Evolutionary conservation across 1,140 invertebrate species (phyloP).

Genomic region (Neotoxoptera formosana): DNA sequence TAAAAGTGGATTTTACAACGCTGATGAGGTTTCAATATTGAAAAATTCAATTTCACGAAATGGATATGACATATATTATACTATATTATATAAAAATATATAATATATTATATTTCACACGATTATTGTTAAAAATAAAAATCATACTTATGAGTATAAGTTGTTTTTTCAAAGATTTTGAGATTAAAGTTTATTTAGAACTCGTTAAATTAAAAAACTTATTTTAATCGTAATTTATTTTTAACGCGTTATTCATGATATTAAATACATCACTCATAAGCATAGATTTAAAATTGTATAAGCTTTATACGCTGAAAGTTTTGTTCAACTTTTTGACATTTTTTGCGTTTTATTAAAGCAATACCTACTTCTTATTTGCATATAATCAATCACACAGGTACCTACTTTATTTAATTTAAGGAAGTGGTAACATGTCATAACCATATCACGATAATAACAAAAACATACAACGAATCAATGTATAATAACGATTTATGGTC

Average conservation of each 20-base stretch:
- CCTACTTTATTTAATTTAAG: not conserved
- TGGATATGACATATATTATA: not conserved
- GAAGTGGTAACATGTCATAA: not conserved
- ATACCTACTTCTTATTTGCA: not conserved
- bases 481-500: not conserved
- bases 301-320: not conserved
- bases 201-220: slow-evolving; percentile 43
- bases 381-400: not conserved
- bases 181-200: slow-evolving; percentile 5
- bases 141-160: not conserved
- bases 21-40: not conserved
- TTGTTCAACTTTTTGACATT: slow-evolving; percentile 19
- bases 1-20: not conserved
- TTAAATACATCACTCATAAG: not conserved
- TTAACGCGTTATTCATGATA: not conserved
- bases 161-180: not conserved
- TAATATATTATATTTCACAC: not conserved
- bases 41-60: not conserved
- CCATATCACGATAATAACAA: too few species aligned
- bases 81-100: not conserved
- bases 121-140: not conserved
- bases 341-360: not conserved
- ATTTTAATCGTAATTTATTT: slow-evolving; percentile 21
- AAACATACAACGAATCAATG: not conserved
- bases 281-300: not conserved